Evolutionary conservation across 2,888 invertebrate species (phyloP).

Genomic region (Nemapogon koenigi): DNA sequence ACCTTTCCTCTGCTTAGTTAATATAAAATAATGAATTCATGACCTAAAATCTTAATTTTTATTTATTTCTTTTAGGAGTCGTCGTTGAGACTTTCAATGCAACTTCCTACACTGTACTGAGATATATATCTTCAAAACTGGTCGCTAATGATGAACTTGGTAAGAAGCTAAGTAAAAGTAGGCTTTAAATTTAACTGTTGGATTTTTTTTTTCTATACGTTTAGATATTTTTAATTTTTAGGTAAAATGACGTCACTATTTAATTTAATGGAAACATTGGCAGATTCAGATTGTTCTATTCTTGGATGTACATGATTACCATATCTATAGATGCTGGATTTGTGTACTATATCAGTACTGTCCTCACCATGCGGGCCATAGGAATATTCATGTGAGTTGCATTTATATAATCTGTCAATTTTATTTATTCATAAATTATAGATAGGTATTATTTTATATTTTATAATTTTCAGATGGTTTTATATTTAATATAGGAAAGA

Average conservation of each 20-base stretch:
- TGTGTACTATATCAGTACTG: conserved; percentile 71
- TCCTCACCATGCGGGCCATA: conserved; percentile 69
- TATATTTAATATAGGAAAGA: conserved; percentile 3
- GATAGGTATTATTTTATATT: not conserved
- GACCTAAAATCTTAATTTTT: not conserved
- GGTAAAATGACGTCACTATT: conserved; percentile 76
- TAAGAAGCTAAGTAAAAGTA: conserved; percentile 30
- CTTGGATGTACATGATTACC: conserved; percentile 71
- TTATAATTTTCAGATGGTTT: conserved; percentile 5
- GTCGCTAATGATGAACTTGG: conserved; percentile 68
- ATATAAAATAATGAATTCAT: no score
- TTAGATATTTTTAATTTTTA: conserved; percentile 25
- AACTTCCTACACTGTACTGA: conserved; percentile 68
- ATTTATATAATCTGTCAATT: no score
- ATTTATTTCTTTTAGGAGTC: conserved; percentile 44
- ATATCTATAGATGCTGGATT: conserved; percentile 69
- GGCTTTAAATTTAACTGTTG: no score
- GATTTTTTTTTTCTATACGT: no score
- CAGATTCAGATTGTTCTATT: conserved; percentile 75
- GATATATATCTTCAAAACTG: conserved; percentile 69
- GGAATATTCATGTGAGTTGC: conserved; percentile 64
- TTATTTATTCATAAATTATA: no score
- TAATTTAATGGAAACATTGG: conserved; percentile 73
- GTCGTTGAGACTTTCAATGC: conserved; percentile 68
- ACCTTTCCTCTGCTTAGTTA: no score